Evolutionary conservation across 1,140 invertebrate species (phyloP), one percentile per base, ranked within the genome.

Genomic region (Propsilocerus akamusi): DNA sequence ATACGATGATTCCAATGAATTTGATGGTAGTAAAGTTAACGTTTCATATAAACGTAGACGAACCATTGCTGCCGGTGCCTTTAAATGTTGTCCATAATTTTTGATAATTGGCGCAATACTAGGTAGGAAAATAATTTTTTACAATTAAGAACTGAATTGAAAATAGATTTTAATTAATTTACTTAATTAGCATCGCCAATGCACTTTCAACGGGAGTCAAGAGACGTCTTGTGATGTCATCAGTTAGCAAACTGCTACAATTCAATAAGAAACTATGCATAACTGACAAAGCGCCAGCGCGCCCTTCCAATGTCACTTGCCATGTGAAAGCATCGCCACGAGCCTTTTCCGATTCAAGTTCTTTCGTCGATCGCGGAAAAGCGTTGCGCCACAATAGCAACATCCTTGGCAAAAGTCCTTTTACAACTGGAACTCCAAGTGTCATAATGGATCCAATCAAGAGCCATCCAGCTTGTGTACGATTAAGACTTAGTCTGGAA

Each of bases 261-360:
- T 95, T 82, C 6, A 83, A 67, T 5, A 98, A 63, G 62, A 98
- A 88, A 64, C 91, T 95, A 58, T 96, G 82, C 77, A 98, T 89
- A 0, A 90, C 86, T 12, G 91, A 92, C 4, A 99, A 66, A 10
- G 96, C 96, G 1, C 96, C 96, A 12, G 95, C 89, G 50, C 96
- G 73, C 12, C 91, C 92, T 72, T 98, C 94, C 46, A 99, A 68
- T 2, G 94, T 96, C 17, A 98, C 88, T 74, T 97, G 93, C 96
- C 96, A 99, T 32, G 95, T 99, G 64, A 98, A 98, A 1, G 91
- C 86, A 73, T 99, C 96, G 6, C 96, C 96, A 52, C 95, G 75
- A 0, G 89, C 86, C 62, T 97, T 97, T 68, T 99, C 95, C 6
- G 88, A 91, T 60, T 98, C 95, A 20, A 98, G 72, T 65, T 99